phyloP scores from a whole-genome alignment of 1,140 invertebrate species.

The Hylaeus anthracinus region DNA sequence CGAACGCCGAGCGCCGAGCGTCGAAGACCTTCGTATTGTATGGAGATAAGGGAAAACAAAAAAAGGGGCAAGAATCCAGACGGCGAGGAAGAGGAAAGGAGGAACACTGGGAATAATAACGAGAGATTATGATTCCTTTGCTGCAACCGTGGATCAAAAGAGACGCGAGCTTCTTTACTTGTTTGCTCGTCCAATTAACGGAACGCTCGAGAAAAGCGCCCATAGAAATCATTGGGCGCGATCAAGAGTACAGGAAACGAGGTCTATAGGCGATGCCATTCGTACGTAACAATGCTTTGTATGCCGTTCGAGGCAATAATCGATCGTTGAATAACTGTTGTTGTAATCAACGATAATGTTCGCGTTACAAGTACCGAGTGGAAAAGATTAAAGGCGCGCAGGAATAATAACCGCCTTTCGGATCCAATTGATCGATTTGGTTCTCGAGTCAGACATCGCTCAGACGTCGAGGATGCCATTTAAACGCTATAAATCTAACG shows the following conservation, averaged over 20 bases:
- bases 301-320: constrained; percentile 18
- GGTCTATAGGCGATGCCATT: constrained; percentile 31
- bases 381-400: constrained; percentile 6
- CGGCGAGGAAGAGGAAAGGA: constrained; percentile 19
- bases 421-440: neutral
- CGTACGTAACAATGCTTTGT: constrained; percentile 49
- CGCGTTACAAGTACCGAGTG: no score
- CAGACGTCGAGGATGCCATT: neutral
- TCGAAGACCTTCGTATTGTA: constrained; percentile 38
- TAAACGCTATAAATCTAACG: neutral
- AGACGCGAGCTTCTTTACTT: constrained; percentile 51
- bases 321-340: constrained; percentile 41
- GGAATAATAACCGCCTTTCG: constrained; percentile 3
- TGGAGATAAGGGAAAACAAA: constrained; percentile 33
- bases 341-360: constrained; percentile 39
- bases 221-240: constrained; percentile 53
- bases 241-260: constrained; percentile 48
- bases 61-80: constrained; percentile 8
- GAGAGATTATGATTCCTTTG: constrained; percentile 52
- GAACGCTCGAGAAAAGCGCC: constrained; percentile 50
- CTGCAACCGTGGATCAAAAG: constrained; percentile 27
- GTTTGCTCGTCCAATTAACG: constrained; percentile 63
- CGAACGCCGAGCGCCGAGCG: neutral
- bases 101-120: constrained; percentile 53
- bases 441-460: no score